These are phyloP conservation scores for Ostrea edulis DNA, from an alignment of 1,140 invertebrate species.

Conservation along the genomic window DNA sequence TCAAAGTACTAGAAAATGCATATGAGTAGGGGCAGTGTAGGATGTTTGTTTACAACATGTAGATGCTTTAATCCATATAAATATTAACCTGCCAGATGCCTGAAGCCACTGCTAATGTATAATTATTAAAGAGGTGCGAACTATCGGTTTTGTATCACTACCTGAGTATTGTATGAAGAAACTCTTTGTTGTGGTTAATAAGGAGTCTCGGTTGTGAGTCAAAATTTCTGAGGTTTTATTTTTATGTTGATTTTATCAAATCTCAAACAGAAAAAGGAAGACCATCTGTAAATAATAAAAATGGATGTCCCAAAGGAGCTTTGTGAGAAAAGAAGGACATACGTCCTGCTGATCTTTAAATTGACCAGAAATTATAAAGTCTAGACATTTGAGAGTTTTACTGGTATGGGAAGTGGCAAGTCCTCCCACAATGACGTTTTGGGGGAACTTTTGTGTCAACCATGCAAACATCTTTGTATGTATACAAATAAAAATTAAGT, in stretches of 20 bases:
- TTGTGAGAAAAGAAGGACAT: background rate
- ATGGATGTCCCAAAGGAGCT: background rate
- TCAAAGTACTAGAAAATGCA: background rate
- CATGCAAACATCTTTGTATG: background rate
- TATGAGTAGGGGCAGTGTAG: background rate
- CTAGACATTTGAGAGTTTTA: background rate
- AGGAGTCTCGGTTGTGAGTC: background rate
- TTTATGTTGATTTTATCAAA: conserved; percentile 29
- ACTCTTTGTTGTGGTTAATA: background rate
- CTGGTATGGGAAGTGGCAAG: background rate
- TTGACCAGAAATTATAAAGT: conserved; percentile 35
- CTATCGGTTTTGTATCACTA: background rate
- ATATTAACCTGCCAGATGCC: background rate
- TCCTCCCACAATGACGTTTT: background rate
- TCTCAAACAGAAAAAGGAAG: background rate
- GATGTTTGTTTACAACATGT: background rate
- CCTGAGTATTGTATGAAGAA: background rate
- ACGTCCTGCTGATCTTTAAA: background rate
- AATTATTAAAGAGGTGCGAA: conserved; percentile 8
- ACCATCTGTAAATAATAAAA: conserved; percentile 27
- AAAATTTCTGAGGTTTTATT: conserved; percentile 19
- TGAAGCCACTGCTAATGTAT: background rate
- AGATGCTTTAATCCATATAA: background rate
- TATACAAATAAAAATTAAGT: background rate
- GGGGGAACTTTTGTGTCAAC: background rate